Percentiles rank a stretch among this genome's conserved stretches.
Evolutionary conservation across 2,113 vertebrate genomes (phyloP).

Genomic region (Spizaetus ornatus): DNA sequence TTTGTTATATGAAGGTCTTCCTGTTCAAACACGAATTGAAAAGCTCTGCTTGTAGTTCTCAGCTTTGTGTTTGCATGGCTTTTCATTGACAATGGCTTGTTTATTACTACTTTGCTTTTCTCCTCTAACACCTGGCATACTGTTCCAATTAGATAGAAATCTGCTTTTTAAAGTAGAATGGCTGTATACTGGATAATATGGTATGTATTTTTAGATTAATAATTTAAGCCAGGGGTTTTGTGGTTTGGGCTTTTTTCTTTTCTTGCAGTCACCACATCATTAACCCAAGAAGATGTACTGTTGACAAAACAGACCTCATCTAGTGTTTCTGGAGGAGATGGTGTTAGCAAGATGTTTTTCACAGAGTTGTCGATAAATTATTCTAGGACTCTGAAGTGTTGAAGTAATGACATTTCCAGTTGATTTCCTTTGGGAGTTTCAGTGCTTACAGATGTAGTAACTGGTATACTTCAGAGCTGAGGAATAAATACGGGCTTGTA

Average conservation of each 20-base stretch:
- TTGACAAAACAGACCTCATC: conserved; percentile 3
- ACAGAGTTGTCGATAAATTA: not conserved
- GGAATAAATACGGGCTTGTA: not conserved
- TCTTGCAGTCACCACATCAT: not conserved
- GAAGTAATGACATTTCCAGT: not conserved
- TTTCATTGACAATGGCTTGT: not conserved
- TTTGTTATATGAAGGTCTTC: not conserved
- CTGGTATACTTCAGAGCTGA: not conserved
- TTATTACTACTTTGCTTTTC: not conserved
- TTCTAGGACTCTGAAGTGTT: not conserved
- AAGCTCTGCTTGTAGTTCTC: conserved; percentile 10
- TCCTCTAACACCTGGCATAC: not conserved
- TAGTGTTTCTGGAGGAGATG: not conserved
- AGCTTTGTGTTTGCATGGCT: conserved; percentile 59
- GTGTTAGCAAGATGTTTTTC: not conserved
- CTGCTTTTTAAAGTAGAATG: not conserved
- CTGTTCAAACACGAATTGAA: not conserved
- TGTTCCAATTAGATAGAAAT: not conserved
- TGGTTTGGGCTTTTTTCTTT: not conserved
- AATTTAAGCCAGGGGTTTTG: not conserved
- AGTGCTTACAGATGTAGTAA: not conserved
- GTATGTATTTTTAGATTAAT: conserved; percentile 11
- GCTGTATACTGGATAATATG: not conserved
- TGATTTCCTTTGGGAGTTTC: not conserved
- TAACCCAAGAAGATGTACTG: conserved; percentile 29